Conservation (phyloP, 2,113 vertebrate species). For the Callipepla californica region DNA sequence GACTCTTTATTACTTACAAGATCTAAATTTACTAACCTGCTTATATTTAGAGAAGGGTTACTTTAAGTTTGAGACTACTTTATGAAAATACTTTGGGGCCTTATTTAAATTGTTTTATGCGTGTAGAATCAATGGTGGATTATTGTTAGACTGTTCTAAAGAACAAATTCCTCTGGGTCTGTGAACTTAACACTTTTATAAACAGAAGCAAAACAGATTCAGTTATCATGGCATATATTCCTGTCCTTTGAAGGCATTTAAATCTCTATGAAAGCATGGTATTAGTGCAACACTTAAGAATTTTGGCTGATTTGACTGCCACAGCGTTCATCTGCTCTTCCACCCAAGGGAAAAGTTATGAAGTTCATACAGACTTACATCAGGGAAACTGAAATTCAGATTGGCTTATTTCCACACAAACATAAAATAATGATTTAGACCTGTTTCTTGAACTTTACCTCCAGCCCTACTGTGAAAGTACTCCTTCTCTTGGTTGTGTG, state of each 20-base stretch:
- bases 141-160: background rate
- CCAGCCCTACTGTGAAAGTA: background rate
- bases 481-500: background rate
- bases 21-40: background rate
- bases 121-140: background rate
- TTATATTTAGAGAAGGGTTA: background rate
- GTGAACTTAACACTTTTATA: background rate
- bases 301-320: background rate
- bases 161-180: background rate
- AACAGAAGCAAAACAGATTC: background rate
- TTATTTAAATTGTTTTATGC: background rate
- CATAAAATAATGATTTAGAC: background rate
- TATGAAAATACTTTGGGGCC: background rate
- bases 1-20: background rate
- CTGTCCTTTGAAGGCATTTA: background rate
- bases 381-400: background rate
- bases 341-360: background rate
- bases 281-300: rapidly evolving
- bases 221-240: background rate
- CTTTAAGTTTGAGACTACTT: background rate
- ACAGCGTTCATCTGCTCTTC: background rate
- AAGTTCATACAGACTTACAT: background rate
- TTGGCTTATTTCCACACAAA: background rate
- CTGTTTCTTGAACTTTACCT: background rate
- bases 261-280: background rate